These are phyloP conservation scores for Ormyrus nitidulus DNA, from an alignment of 2,888 invertebrate species.

Conservation along the genomic window DNA sequence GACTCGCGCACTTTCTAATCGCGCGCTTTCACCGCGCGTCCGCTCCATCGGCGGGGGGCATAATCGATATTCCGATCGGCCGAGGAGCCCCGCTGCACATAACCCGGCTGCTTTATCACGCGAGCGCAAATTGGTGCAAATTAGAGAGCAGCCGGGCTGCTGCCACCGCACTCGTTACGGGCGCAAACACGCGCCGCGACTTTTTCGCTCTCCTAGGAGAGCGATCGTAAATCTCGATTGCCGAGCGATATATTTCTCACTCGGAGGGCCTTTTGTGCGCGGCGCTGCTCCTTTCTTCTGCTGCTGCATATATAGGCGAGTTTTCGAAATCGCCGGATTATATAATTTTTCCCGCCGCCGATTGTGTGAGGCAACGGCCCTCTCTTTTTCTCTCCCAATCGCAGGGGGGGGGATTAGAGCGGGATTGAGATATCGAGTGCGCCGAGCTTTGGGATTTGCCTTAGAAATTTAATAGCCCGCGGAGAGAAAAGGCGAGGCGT, in stretches of 20 bases:
- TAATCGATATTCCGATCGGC: slow-evolving; percentile 49
- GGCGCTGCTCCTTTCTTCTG: not conserved
- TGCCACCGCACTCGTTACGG: slow-evolving; percentile 3
- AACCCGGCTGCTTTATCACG: slow-evolving; percentile 13
- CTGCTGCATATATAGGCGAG: no score
- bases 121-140: slow-evolving; percentile 53
- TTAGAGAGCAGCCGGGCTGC: slow-evolving; percentile 39
- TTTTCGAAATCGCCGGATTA: slow-evolving; percentile 30
- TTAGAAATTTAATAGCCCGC: slow-evolving; percentile 41
- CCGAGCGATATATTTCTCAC: slow-evolving; percentile 27
- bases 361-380: not conserved
- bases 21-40: slow-evolving; percentile 36
- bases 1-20: slow-evolving; percentile 45
- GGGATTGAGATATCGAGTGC: slow-evolving; percentile 32
- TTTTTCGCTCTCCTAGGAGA: not conserved
- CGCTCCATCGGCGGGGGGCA: slow-evolving; percentile 37
- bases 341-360: slow-evolving; percentile 19
- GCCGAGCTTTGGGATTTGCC: slow-evolving; percentile 2
- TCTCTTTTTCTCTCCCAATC: not conserved
- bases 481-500: no score
- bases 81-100: no score
- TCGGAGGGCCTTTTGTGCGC: not conserved
- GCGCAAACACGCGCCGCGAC: not conserved
- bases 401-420: not conserved
- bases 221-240: slow-evolving; percentile 34